Evolutionary conservation across 2,888 invertebrate genomes (phyloP), one percentile per base, ranked within the genome.

Genomic region (Artemia sinica): DNA sequence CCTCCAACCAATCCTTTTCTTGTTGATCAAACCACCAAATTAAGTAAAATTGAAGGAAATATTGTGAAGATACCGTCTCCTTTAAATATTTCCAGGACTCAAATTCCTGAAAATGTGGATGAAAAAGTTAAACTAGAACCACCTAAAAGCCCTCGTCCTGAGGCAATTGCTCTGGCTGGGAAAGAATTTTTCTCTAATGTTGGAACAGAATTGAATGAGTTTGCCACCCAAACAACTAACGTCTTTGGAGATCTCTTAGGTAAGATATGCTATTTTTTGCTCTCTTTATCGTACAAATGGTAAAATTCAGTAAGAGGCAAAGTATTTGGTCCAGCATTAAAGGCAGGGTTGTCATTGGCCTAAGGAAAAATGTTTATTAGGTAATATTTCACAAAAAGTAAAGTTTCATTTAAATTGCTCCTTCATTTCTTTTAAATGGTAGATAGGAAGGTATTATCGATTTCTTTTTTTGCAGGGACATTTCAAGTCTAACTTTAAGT

Each of bases 191-290:
- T 95, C 79, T 86, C 91, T 71, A 87, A 91, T 75, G 88, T 96
- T 76, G 91, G 91, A 75, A 91, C 86, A 50, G 95, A 96, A 77
- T 82, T 96, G 69, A 93, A 92, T 77, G 92, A 92, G 9, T 84
- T 93, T 67, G 93, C 95, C 28, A 88, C 91, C 1, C 91, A 94
- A 72, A 94, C 93, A 0, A 86, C 90, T 14, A 92, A 86, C 77
- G 93, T 95, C 85, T 90, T 96, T 76, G 91, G 91, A 69, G 95
- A 92, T 77, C 84, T 96, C 74, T 94, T 96, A 78, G 91, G 94
- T 77, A 82, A 79, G 80, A 74, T 67, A 63, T 66, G 49, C 69
- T 41, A 41, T 41, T 41, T 41, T 41, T 41, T 41, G 6, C 41
- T 41, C 41, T 41, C 2, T 41, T 41, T 41, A 41, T 41, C 41